Conservation (phyloP, 2,797 vertebrate genomes). For the Hydrophis major region DNA sequence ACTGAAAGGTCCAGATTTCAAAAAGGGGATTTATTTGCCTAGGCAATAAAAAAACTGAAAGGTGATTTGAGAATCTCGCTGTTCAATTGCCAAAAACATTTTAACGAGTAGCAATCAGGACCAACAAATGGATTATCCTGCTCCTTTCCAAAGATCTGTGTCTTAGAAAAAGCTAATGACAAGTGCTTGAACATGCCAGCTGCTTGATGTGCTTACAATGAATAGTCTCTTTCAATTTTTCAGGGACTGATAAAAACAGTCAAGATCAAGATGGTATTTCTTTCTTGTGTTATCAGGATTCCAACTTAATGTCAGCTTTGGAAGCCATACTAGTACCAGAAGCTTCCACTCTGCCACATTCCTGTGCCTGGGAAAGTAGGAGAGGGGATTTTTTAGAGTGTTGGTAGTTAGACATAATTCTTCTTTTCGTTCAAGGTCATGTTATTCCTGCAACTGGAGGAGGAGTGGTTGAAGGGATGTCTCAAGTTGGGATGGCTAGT, state of each 20-base stretch:
- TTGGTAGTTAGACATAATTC: no score
- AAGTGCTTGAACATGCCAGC: not conserved
- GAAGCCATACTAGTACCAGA: no score
- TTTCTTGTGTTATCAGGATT: no score
- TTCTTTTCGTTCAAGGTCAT: no score
- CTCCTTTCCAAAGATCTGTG: not conserved
- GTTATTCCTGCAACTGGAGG: no score
- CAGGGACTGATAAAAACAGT: not conserved
- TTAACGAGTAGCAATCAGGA: conserved; percentile 37
- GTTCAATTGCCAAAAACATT: conserved; percentile 29
- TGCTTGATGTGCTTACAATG: not conserved
- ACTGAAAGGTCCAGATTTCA: conserved; percentile 35
- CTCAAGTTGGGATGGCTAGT: no score
- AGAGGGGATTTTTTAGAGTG: no score
- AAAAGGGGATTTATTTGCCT: not conserved
- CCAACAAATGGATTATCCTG: not conserved
- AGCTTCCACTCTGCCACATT: no score
- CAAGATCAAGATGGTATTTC: not conserved
- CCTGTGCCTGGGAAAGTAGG: no score
- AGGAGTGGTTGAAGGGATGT: no score
- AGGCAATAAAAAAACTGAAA: conserved; percentile 28
- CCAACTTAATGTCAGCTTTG: no score
- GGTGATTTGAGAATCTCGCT: conserved; percentile 13
- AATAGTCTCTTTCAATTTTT: not conserved
- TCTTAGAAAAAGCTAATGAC: conserved; percentile 21